These are phyloP conservation scores for Drosophila nr. perissopoda DNA, from an alignment of 2,888 invertebrate genomes.

Conservation along the genomic window DNA sequence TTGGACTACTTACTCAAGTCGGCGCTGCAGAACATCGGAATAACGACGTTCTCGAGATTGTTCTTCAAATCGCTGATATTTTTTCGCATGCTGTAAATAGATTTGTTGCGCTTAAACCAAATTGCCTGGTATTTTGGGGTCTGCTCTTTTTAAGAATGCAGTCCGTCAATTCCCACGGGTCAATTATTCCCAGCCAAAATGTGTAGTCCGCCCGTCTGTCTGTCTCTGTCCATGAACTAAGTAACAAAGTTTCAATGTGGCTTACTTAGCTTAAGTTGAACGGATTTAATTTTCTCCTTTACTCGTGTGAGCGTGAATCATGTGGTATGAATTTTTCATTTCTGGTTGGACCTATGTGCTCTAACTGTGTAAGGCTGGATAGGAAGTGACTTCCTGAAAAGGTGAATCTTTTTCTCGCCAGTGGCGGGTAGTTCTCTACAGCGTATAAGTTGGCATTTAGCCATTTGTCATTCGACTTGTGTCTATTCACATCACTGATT, in stretches of 20 bases:
- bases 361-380: no score
- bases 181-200: background rate
- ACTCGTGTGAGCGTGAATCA: no score
- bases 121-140: constrained; percentile 16
- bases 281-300: no score
- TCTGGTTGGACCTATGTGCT: no score
- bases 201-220: background rate
- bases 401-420: no score
- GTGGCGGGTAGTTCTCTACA: no score
- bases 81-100: constrained; percentile 94
- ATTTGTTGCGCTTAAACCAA: constrained; percentile 56
- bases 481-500: no score
- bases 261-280: no score
- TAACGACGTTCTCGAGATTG: constrained; percentile 96
- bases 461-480: no score
- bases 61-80: constrained; percentile 96
- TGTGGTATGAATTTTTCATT: no score
- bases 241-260: constrained; percentile 27
- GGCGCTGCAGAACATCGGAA: constrained; percentile 99
- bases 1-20: constrained; percentile 88
- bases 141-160: background rate
- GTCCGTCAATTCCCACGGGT: constrained; percentile 20
- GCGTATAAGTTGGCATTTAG: no score
- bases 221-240: constrained; percentile 28
- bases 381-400: no score